A percentile compares a stretch with the other conserved stretches of the same genome.
These are phyloP conservation scores for Gadopsis marmoratus DNA, from an alignment of 2,797 vertebrate genomes.

Conservation along the genomic window DNA sequence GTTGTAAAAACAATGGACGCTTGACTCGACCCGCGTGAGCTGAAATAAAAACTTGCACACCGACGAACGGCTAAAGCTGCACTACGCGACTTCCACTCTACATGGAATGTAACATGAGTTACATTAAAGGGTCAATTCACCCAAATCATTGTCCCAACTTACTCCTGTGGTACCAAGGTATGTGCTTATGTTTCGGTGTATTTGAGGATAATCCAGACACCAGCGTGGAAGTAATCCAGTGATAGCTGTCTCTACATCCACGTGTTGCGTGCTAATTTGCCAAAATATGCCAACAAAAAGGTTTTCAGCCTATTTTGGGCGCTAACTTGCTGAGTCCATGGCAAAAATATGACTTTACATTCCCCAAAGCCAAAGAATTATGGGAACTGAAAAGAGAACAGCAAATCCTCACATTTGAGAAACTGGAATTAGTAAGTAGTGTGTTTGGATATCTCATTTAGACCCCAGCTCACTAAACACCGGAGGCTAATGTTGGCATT, in stretches of 20 bases:
- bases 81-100: constrained; percentile 24
- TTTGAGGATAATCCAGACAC: no score
- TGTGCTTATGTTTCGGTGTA: accelerated
- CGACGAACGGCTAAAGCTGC: constrained; percentile 36
- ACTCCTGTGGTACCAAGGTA: neutral
- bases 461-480: neutral
- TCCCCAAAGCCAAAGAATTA: neutral
- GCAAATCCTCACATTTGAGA: neutral
- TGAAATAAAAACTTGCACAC: constrained; percentile 12
- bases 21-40: neutral
- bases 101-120: neutral
- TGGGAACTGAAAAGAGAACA: neutral
- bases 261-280: neutral
- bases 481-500: neutral
- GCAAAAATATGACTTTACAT: neutral
- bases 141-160: constrained; percentile 10
- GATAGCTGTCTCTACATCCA: neutral
- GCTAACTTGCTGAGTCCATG: no score
- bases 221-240: neutral
- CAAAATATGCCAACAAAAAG: neutral
- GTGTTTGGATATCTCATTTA: neutral
- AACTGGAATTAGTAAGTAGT: neutral
- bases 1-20: constrained; percentile 10
- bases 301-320: no score
- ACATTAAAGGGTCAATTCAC: constrained; percentile 25